Evolutionary conservation across 2,888 invertebrate genomes (phyloP), one percentile per base, ranked within the genome.

Genomic region (Lumbricus terrestris): DNA sequence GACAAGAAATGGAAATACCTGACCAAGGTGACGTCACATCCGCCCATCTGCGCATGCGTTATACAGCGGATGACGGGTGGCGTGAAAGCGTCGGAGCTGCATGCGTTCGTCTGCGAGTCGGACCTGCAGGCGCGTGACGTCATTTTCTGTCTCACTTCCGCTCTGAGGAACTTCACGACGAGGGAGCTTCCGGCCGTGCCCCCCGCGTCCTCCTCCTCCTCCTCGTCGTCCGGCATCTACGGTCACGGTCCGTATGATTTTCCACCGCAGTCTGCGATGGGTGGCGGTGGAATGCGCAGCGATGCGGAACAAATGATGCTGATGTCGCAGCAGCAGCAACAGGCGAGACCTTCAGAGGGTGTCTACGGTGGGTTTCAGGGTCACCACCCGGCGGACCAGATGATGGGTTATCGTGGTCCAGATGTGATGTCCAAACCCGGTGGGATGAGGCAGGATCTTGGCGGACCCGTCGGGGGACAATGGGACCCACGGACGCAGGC

Each of bases 1-100:
- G 89, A 89, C 82, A 89, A 89, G 82, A 89, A 89, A 33, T 42
- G 69, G 37, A n/a, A 35, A 54, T 82, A 89, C 20, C 69, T 89
- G 69, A 34, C 37, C 16, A 89, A 42, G 37, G 54, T 34, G 42
- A 54, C 69, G 37, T 85, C 85, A 85, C 89, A 89, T 69, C 89
- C 47, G 89, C 82, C 54, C 6, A 42, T 89, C 34, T 89, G 42
- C 82, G 89, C 89, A 54, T 37, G 42, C n/a, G 89, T 89, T n/a
- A 42, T 89, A 54, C 47, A 54, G 34, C 89, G 89, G 34, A 85
- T 85, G 85, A 89, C 89, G 47, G 69, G 42, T 13, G 88, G 47
- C 23, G 47, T 89, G 5, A 89, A 4, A 33, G 89, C 89, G n/a
- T 18, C 35, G 1, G 89, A 89, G 15, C 82, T 89, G 29, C 89